Base-by-base conservation (phyloP, 2,888 invertebrate genomes). In the Cephalotes varians region DNA sequence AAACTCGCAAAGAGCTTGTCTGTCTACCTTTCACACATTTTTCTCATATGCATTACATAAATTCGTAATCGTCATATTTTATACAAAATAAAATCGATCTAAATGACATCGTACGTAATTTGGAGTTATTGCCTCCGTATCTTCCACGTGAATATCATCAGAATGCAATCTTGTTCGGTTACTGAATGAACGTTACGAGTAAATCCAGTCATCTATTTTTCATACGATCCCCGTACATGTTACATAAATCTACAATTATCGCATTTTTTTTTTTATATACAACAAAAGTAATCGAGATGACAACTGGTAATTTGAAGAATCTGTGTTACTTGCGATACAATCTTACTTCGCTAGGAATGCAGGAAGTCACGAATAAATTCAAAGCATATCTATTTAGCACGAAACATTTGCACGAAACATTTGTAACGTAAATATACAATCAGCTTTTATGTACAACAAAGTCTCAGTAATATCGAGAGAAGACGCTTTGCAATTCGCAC, bases 261-360 rank as follows among this genome's bases (percentile, higher is more conserved):
- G 49, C n/a, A 65, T 40, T 67, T 34, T 40, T 82, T 40, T 67
- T 34, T 40, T 82, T 88, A 89, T 88, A 80, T 89, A 89, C 90
- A 88, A 28, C 18, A 34, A 58, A 67, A 49, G 71, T 21, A 56
- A 72, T 60, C 31, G 31, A 15, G 15, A 28, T 7, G 2, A 6
- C 37, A 62, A 28, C 10, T 81, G 34, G 47, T 47, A 47, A 58
- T 56, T 10, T n/a, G 4, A 37, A 25, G 5, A 60, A 21, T 10
- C 54, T 0, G 37, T 67, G 15, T 67, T 65, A 21, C n/a, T 62
- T 21, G 12, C n/a, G 37, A 40, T 10, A 51, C 12, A 21, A 21
- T 73, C 6, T 64, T 25, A 62, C 21, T 62, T 49, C 12, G 7
- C 28, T 62, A 15, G n/a, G n/a, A n/a, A 0, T n/a, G 34, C 18